Base-by-base conservation (phyloP, 1,140 invertebrate genomes). In the Drosophila sp. region DNA sequence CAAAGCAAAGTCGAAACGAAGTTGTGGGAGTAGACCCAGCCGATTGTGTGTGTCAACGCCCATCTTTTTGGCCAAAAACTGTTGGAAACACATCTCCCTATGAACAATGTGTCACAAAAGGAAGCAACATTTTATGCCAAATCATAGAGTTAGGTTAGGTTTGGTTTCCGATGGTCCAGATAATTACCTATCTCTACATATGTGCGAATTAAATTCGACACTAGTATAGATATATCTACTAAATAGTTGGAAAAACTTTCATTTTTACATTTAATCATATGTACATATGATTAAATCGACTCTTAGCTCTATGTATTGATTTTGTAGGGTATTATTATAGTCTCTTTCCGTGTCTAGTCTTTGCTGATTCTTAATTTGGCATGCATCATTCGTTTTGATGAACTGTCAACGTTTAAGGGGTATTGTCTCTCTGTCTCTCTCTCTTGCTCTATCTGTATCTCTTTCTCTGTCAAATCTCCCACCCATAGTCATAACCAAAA, bases 311-410 rank as follows among this genome's bases (percentile, higher is more conserved):
- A 17, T 17, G 17, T 17, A 17, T 17, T 17, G 17, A 17, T 17
- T 17, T 30, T 64, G 71, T 66, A 78, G 71, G 61, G 71, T 58
- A 58, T 56, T 27, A 29, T 29, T 8, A 25, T 8, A 25, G 4
- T 47, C 25, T 47, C 44, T 47, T 23, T 8, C 44, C 8, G 2
- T 55, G 33, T 38, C 40, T 32, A 2, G 57, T 72, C 60, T 27
- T 25, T 27, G 27, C 8, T 30, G 17, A 17, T 60, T 29, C 38
- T 72, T 70, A 66, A 89, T 89, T 89, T 90, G 85, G 84, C 74
- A 89, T 90, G 84, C 80, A 81, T 89, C 84, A 90, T 89, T 85
- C 84, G 85, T 66, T 79, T 84, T 89, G 84, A 89, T 85, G 85
- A 90, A 89, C 85, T 89, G 84, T 89, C 84, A 89, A 90, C 83